Conservation (phyloP, 1,140 invertebrate genomes). For the Drosophila pandora region DNA sequence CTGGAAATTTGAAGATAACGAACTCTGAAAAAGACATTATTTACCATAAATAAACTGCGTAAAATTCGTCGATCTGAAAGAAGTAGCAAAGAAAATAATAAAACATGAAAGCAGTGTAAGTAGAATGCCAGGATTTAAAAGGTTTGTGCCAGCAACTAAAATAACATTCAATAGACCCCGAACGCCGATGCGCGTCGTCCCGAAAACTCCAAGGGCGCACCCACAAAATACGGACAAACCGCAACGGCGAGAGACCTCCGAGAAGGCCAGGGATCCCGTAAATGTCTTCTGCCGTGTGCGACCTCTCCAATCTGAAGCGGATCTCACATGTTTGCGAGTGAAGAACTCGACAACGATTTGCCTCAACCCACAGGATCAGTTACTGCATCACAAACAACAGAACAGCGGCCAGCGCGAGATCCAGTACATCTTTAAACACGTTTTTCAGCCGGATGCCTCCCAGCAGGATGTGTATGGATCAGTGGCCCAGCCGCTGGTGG, state of each 20-base stretch:
- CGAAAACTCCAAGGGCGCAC: conserved; percentile 54
- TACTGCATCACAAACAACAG: conserved; percentile 86
- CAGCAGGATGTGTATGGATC: conserved; percentile 93
- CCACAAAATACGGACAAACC: conserved; percentile 39
- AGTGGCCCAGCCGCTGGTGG: conserved; percentile 94
- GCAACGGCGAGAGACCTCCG: conserved; percentile 34
- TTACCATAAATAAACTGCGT: background rate
- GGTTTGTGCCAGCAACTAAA: background rate
- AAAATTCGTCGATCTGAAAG: background rate
- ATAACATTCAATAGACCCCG: conserved; percentile 62
- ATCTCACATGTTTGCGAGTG: conserved; percentile 89
- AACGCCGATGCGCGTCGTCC: conserved; percentile 67
- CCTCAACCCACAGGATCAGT: conserved; percentile 88
- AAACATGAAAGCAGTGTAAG: conserved; percentile 70
- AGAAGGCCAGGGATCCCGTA: conserved; percentile 85
- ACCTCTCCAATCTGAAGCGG: conserved; percentile 88
- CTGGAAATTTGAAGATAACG: conserved; percentile 69
- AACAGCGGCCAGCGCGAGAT: conserved; percentile 87
- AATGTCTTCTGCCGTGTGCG: conserved; percentile 94
- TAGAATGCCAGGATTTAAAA: conserved; percentile 5
- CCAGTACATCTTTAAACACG: conserved; percentile 91
- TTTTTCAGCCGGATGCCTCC: conserved; percentile 91
- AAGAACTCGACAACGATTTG: conserved; percentile 87
- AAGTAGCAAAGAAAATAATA: background rate
- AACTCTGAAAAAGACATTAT: conserved; percentile 15